These are phyloP conservation scores for Harpagus bidentatus DNA, from an alignment of 2,113 vertebrate species.

Conservation along the genomic window DNA sequence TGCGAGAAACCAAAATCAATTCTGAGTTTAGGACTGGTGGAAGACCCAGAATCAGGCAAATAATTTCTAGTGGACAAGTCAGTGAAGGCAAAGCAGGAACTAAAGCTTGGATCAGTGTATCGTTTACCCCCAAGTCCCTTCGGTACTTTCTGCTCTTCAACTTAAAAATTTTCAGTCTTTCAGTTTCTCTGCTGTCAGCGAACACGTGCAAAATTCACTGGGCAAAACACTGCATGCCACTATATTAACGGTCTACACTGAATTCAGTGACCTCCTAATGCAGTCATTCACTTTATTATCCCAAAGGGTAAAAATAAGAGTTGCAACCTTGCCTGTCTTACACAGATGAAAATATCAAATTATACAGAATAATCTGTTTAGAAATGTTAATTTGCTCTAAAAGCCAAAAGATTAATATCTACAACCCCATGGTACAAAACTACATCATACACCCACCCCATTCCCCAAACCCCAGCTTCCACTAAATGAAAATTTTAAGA, in stretches of 20 bases:
- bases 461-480: not conserved
- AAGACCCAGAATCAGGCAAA: not conserved
- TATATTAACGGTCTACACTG: not conserved
- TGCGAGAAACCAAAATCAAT: not conserved
- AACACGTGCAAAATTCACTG: not conserved
- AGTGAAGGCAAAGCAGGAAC: not conserved
- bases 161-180: not conserved
- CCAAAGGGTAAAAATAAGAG: not conserved
- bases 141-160: not conserved
- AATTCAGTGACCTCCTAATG: not conserved
- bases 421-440: not conserved
- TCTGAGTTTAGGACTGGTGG: not conserved
- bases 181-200: not conserved
- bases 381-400: not conserved
- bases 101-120: not conserved
- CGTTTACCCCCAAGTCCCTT: not conserved
- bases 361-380: not conserved
- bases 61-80: not conserved
- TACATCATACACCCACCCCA: accelerated
- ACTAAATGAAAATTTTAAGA: not conserved
- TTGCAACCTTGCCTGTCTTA: not conserved
- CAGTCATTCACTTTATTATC: not conserved
- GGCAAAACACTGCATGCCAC: not conserved
- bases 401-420: not conserved
- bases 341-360: not conserved